Base-by-base conservation (phyloP, 2,113 vertebrate genomes). In the Mellivora capensis region DNA sequence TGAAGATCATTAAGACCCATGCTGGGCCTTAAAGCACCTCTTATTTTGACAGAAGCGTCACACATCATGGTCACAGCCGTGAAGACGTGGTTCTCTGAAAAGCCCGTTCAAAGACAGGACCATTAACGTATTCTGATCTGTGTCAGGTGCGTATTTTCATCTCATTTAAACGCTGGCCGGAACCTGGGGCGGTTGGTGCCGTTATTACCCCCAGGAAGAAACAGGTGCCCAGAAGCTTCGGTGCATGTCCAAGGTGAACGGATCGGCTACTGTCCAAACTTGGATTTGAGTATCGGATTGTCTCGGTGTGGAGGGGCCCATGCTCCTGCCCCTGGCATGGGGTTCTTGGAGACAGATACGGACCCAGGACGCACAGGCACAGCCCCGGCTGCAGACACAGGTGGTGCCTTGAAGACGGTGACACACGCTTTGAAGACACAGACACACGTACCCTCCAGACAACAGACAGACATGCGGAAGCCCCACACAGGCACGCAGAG, bases 1-100 rank as follows among this genome's bases (percentile, higher is more conserved):
- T 83, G 82, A 82, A 94, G 69, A 76, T 61, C 61, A 87, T 77
- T 57, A 85, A 71, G 82, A 89, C 37, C 3, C 23, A 57, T 1
- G 1, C 31, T 44, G 11, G 90, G 47, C 71, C 81, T 82, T 42
- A 10, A 77, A 27, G 37, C 71, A 25, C 21, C 17, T 67, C 76
- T 8, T 90, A 21, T 64, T 54, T 52, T 87, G 85, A 71, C 44
- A 72, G 88, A 79, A 27, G 18, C 57, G 59, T 54, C 76, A 49
- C 18, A 37, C 23, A 4, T 31, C 12, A 49, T 7, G 52, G 90
- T 89, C 59, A 74, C 77, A 74, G 23, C 31, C 15, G 6, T 49
- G 61, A 62, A 83, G 59, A 72, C 9, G 4, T 2, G 8, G 52
- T 82, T 83, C n/a, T 67, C 14, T 4, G 79, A 91, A 42, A 69